Percentiles rank a stretch among this genome's conserved stretches.
These are phyloP conservation scores for Megalopta genalis DNA, from an alignment of 1,140 invertebrate genomes.

Conservation along the genomic window DNA sequence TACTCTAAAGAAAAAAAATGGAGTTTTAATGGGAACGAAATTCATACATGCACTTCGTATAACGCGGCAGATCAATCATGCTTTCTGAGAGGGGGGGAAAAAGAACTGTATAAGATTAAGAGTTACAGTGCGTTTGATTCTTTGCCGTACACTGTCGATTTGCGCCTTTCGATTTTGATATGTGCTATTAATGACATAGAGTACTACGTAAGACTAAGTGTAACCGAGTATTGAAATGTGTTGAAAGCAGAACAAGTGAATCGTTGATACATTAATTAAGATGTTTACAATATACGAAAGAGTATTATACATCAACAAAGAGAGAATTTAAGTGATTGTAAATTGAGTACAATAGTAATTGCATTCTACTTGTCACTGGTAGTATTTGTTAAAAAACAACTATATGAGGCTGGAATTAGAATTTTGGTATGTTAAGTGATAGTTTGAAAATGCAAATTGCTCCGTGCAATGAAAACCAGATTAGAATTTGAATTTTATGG, in stretches of 20 bases:
- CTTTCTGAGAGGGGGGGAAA: conserved; percentile 41
- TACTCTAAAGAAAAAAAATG: conserved; percentile 35
- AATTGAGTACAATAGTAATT: conserved; percentile 7
- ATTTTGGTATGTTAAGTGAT: conserved; percentile 2
- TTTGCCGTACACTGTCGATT: conserved; percentile 42
- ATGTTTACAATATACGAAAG: conserved; percentile 16
- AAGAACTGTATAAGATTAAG: conserved; percentile 43
- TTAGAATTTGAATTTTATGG: neutral
- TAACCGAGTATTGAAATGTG: conserved; percentile 28
- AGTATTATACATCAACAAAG: neutral
- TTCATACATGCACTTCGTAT: conserved; percentile 50
- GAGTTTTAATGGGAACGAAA: neutral
- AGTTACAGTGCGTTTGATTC: conserved; percentile 32
- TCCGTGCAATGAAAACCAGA: neutral
- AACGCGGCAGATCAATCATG: conserved; percentile 54
- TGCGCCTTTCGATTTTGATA: conserved; percentile 48
- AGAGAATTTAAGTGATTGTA: conserved; percentile 5
- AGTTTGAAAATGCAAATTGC: neutral
- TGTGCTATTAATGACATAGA: conserved; percentile 37
- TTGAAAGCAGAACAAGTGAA: conserved; percentile 8
- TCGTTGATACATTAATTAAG: conserved; percentile 31
- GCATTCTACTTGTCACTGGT: neutral
- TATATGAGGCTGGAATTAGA: neutral
- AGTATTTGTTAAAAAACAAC: neutral
- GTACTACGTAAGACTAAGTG: conserved; percentile 31